Evolutionary conservation across 92 coral and sea anemone genomes (phyloP), one percentile per base, ranked within the genome.

Genomic region (Epizoanthus illoricatus): DNA sequence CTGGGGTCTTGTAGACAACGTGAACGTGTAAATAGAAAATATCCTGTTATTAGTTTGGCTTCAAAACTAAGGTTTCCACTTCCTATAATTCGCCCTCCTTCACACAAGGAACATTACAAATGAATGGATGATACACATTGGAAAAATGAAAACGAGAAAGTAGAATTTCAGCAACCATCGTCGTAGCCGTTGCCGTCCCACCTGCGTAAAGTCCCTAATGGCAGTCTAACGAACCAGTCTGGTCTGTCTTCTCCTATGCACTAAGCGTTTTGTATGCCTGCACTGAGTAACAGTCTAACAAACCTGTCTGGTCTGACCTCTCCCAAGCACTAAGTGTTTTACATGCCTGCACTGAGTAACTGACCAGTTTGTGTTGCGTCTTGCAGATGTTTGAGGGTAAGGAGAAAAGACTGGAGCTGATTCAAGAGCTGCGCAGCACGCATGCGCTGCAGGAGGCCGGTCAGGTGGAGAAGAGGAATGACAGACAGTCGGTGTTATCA

Each of bases 381-480:
- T 5, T 89, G 40, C 39, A 96, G 99, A 96, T 96, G 99, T 96
- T 91, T 61, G 99, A 96, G 88, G 99, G 99, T 75, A 96, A 96
- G 63, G 99, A 93, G 85, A 96, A 96, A 71, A 90, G 99, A 66
- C 83, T 93, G 45, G 99, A 96, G 79, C 75, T 96, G 86, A 96
- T 96, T 69, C 94, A 91, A 75, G 99, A 96, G 90, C 86, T 96
- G 20, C 96, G 98, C 28, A 96, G 99, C 69, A 96, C 99, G 40
- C 99, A 96, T 76, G 99, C 99, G 42, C 89, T 96, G 42, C 99
- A 96, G 81, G 91, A 93, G 84, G 93, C 91, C 57, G 99, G 98
- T 40, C 96, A 93, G 81, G 36, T 88, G 67, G 97, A 93, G 72
- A 96, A 96, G 84, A 87, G 97, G 67, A 91, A 88, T 76, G 98